Evolutionary conservation across 1,140 invertebrate genomes (phyloP), one percentile per base, ranked within the genome.

Genomic region (Teleopsis dalmanni): DNA sequence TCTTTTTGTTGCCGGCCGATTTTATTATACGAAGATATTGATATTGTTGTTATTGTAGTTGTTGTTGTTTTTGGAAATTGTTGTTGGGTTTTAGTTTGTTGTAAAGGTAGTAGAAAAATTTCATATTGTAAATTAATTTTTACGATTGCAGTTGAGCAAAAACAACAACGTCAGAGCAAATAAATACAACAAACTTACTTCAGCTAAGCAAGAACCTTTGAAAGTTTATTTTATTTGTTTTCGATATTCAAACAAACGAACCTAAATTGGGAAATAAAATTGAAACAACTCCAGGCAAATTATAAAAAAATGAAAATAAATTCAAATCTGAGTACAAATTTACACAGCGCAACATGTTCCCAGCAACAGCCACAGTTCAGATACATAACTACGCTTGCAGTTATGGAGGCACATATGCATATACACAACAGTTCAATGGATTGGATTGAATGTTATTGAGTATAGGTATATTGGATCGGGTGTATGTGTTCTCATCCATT

Each of bases 191-290:
- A n/a, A n/a, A n/a, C n/a, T n/a, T n/a, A n/a, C n/a, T n/a, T 23
- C 29, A 46, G 35, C 44, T 23, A 46, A 34, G 25, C 6, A 23
- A 43, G 16, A 35, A 35, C 44, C 18, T 22, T 34, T 34, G 22
- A 46, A 25, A 35, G n/a, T 46, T 48, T 48, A 3, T 26, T 48
- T 37, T 22, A 38, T 26, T 48, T 40, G 16, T 38, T 37, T 48
- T 48, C 46, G 42, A 34, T 43, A 51, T 51, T 51, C 49, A 51
- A 51, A 51, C 49, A 45, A 51, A 51, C 49, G 26, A 29, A 46
- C 36, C 37, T 46, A 45, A 46, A 46, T 51, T 51, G 49, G 16
- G n/a, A 37, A 46, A 51, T 51, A 46, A 51, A 51, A 51, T 45
- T 36, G 36, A 51, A 51, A 51, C 34, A 51, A 51, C 49, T 51